Evolutionary conservation across 1,140 invertebrate species (phyloP).

Genomic region (Andrena cerasifolii): DNA sequence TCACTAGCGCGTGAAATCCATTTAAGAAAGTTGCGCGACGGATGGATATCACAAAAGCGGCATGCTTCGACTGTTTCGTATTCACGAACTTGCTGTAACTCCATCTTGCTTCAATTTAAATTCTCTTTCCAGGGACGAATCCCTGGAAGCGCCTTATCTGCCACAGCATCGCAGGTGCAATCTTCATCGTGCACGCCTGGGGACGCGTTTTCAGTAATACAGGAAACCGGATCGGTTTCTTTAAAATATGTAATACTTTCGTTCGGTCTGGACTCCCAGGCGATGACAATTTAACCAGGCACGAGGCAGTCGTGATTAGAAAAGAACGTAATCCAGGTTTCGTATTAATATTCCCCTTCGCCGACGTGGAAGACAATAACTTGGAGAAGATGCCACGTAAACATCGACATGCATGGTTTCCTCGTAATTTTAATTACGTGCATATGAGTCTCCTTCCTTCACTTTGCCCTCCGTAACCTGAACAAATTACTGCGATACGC

Average conservation of each 20-base stretch:
- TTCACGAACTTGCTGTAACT: conserved; percentile 44
- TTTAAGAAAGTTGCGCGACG: conserved; percentile 30
- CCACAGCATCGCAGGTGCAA: conserved; percentile 43
- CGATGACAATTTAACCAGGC: no score
- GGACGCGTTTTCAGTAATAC: conserved; percentile 11
- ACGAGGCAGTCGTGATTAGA: no score
- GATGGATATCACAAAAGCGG: conserved; percentile 36
- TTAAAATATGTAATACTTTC: conserved; percentile 11
- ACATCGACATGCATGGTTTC: not conserved
- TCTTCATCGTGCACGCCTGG: conserved; percentile 19
- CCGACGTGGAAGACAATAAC: not conserved
- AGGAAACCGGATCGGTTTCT: conserved; percentile 30
- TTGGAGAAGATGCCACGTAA: not conserved
- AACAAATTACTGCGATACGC: not conserved
- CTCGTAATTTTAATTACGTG: not conserved
- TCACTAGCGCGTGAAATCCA: conserved; percentile 23
- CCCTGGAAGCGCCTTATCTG: conserved; percentile 24
- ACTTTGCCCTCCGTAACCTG: not conserved
- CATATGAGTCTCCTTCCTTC: not conserved
- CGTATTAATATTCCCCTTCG: conserved; percentile 1
- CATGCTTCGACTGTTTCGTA: conserved; percentile 45
- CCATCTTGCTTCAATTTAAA: conserved; percentile 54
- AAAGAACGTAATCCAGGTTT: not conserved
- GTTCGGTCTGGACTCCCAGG: no score
- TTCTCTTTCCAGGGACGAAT: conserved; percentile 54